Evolutionary conservation across 2,113 vertebrate genomes (phyloP), one percentile per base, ranked within the genome.

Genomic region (Ceratotherium simum): DNA sequence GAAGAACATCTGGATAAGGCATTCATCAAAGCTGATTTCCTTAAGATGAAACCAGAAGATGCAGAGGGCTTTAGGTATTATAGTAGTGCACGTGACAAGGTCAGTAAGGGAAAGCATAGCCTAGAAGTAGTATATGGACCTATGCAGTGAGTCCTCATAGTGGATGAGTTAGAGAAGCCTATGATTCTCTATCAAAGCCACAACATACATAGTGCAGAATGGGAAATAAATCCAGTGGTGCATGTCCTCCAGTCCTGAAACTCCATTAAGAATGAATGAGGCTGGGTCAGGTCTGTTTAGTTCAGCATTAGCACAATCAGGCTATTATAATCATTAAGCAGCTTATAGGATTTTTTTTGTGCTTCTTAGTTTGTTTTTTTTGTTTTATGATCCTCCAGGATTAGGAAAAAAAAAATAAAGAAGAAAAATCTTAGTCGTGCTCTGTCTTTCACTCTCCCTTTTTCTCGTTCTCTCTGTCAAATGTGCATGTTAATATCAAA

Each of bases 61-160:
- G 1, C 60, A 95, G 72, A 98, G 92, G 25, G 78, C 83, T 42
- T 97, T 98, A 2, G 97, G 97, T 36, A 97, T 60, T 1, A 25
- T 73, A 51, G 29, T 92, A 5, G 88, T 73, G 20, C 96, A 96
- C 23, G 92, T 89, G 13, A 91, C 29, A 39, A 98, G 86, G 21
- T 97, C 92, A 8, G 86, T n/a, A 0, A 84, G 2, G 5, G 95
- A 96, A n/a, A 98, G 91, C 98, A 98, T 98, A 58, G 98, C 98
- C 65, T 98, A 97, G 42, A 99, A 96, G 42, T 98, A 92, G 65
- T 90, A 81, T 87, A 65, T 95, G 84, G 95, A 91, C 39, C 91
- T 76, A 5, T 94, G 97, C 39, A 98, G 51, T 62, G 80, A 89
- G 9, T 10, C 17, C 12, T 98, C 97, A 70, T 42, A 93, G 8